These are phyloP conservation scores for Anthoscopus minutus DNA, from an alignment of 2,113 vertebrate species.

Conservation along the genomic window DNA sequence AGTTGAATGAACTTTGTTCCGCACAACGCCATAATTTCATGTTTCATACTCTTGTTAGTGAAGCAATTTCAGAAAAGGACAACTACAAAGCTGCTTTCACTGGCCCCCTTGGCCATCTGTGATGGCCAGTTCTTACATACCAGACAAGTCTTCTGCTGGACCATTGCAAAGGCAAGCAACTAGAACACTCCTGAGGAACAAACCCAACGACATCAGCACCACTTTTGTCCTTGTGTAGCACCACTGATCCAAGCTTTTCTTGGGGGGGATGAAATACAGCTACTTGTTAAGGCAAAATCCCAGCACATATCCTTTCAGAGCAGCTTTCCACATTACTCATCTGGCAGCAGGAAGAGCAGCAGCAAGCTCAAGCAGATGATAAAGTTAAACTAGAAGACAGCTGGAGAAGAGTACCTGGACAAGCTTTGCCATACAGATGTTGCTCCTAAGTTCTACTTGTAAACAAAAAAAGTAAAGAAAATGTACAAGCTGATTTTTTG, in stretches of 20 bases:
- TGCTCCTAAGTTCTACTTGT: background rate
- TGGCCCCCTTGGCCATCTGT: background rate
- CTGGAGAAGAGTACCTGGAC: background rate
- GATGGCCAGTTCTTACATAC: background rate
- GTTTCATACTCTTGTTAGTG: background rate
- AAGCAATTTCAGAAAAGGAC: background rate
- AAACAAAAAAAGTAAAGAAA: background rate
- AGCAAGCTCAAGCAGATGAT: background rate
- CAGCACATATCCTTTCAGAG: rapidly evolving
- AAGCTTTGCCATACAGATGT: background rate
- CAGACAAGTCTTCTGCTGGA: background rate
- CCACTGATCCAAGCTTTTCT: background rate
- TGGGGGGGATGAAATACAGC: background rate
- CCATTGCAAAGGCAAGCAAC: background rate
- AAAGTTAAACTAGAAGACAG: too few relatives aligned
- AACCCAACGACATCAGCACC: background rate
- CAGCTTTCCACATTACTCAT: background rate
- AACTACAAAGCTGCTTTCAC: background rate
- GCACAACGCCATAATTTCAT: background rate
- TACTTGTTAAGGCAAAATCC: background rate
- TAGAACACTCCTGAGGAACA: background rate
- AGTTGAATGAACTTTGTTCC: background rate
- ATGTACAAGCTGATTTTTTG: background rate
- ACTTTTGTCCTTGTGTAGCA: background rate
- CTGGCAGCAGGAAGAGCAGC: background rate